phyloP scores from a whole-genome alignment of 2,888 invertebrate species.

The Pristionchus mayeri region DNA sequence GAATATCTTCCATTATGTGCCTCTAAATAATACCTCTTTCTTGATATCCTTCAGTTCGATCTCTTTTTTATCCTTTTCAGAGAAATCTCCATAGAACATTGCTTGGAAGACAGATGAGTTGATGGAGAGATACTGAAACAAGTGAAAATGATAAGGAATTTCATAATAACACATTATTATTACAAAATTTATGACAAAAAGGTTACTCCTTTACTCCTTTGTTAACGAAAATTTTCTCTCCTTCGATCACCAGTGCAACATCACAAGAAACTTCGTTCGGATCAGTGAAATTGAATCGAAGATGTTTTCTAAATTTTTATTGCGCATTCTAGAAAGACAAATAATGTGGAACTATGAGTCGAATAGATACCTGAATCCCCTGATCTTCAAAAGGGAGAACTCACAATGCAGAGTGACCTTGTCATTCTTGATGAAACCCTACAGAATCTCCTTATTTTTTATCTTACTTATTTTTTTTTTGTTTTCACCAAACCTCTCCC shows the following conservation, averaged over 20 bases:
- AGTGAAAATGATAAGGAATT: not conserved
- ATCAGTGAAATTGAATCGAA: not conserved
- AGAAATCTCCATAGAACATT: slow-evolving; percentile 12
- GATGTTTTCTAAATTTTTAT: not conserved
- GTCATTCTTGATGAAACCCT: not conserved
- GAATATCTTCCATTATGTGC: too few species aligned
- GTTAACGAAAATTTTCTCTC: not conserved
- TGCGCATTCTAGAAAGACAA: not conserved
- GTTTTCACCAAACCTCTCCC: not conserved
- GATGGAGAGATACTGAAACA: slow-evolving; percentile 6
- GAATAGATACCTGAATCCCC: not conserved
- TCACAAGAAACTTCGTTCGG: not conserved
- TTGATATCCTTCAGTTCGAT: not conserved
- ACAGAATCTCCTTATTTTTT: not conserved
- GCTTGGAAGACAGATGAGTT: not conserved
- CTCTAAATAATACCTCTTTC: not conserved
- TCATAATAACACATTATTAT: not conserved
- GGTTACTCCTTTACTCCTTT: not conserved
- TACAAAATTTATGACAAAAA: not conserved
- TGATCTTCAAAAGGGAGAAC: not conserved
- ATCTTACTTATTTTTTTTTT: not conserved
- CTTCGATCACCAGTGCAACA: not conserved
- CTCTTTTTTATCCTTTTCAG: not conserved
- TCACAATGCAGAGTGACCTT: not conserved
- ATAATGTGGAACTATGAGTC: not conserved